Conservation (phyloP, 2,113 vertebrate genomes). For the Heterochromis multidens region DNA sequence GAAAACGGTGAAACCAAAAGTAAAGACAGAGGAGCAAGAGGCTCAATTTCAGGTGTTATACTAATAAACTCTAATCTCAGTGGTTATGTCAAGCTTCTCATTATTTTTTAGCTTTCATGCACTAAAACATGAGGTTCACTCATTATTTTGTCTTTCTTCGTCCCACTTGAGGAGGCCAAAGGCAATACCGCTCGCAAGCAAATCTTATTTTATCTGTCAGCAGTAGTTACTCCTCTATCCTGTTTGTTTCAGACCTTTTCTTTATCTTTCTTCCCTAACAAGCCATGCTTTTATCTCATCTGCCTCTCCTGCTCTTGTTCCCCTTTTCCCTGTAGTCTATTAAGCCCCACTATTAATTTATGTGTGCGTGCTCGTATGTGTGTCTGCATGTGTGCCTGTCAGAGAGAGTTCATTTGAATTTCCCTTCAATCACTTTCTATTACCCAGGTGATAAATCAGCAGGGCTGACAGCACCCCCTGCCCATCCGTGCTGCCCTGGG, state of each 20-base stretch:
- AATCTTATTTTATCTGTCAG: constrained; percentile 40
- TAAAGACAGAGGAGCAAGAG: background rate
- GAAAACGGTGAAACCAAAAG: background rate
- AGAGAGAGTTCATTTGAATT: constrained; percentile 99
- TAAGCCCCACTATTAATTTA: constrained; percentile 78
- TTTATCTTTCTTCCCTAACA: constrained; percentile 42
- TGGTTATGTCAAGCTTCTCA: constrained; percentile 1
- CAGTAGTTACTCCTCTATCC: constrained; percentile 12
- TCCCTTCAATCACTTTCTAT: constrained; percentile 97
- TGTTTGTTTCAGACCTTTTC: constrained; percentile 45
- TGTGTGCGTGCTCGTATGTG: constrained; percentile 41
- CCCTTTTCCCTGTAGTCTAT: constrained; percentile 66
- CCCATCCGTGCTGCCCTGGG: constrained; percentile 74
- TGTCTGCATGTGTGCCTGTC: constrained; percentile 82
- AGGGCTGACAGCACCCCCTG: constrained; percentile 30
- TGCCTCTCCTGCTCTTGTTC: constrained; percentile 35
- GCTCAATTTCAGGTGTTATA: constrained; percentile 15
- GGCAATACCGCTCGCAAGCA: constrained; percentile 25
- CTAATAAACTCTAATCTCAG: constrained; percentile 31
- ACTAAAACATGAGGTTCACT: constrained; percentile 30
- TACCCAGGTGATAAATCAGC: constrained; percentile 98
- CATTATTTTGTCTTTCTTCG: background rate
- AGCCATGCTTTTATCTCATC: constrained; percentile 49
- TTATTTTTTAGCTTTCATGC: constrained; percentile 23
- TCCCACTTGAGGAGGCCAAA: constrained; percentile 18